Percentiles rank a stretch among this genome's conserved stretches.
Conservation (phyloP, 1,140 invertebrate species). For the Eupeodes corollae region DNA sequence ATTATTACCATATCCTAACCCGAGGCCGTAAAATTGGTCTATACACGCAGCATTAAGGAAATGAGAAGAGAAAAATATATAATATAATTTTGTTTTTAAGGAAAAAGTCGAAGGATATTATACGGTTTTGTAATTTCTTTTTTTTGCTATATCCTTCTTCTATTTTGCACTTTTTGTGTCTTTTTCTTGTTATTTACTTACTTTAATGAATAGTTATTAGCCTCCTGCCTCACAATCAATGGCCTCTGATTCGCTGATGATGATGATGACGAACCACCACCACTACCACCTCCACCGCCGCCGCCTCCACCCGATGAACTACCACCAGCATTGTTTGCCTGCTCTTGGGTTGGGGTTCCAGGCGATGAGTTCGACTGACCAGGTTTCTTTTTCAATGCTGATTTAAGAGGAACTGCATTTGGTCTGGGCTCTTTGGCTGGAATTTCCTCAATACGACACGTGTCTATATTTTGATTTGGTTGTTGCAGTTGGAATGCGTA, state of each 20-base stretch:
- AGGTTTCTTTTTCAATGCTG: conserved; percentile 78
- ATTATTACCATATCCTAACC: conserved; percentile 81
- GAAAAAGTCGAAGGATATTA: conserved; percentile 18
- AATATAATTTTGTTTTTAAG: conserved; percentile 1
- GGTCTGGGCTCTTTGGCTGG: conserved; percentile 79
- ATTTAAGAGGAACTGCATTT: conserved; percentile 81
- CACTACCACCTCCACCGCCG: conserved; percentile 22
- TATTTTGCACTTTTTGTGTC: too few species aligned
- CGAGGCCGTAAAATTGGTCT: conserved; percentile 76
- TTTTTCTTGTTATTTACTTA: conserved; percentile 31
- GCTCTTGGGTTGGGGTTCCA: conserved; percentile 64
- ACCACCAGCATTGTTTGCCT: conserved; percentile 21
- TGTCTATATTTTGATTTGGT: conserved; percentile 58
- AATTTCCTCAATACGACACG: conserved; percentile 73
- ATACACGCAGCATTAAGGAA: conserved; percentile 8
- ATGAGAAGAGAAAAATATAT: conserved; percentile 4
- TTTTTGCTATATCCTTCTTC: too few species aligned
- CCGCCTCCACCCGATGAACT: conserved; percentile 4
- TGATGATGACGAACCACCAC: conserved; percentile 25
- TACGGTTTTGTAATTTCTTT: too few species aligned
- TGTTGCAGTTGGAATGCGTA: conserved; percentile 37
- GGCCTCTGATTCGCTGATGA: conserved; percentile 39
- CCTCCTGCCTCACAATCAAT: conserved; percentile 56
- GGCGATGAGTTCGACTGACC: conserved; percentile 40
- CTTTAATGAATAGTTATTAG: conserved; percentile 48